Percentiles rank a stretch among this genome's conserved stretches.
Conservation (phyloP, 2,888 invertebrate genomes). For the Agriotes lineatus region DNA sequence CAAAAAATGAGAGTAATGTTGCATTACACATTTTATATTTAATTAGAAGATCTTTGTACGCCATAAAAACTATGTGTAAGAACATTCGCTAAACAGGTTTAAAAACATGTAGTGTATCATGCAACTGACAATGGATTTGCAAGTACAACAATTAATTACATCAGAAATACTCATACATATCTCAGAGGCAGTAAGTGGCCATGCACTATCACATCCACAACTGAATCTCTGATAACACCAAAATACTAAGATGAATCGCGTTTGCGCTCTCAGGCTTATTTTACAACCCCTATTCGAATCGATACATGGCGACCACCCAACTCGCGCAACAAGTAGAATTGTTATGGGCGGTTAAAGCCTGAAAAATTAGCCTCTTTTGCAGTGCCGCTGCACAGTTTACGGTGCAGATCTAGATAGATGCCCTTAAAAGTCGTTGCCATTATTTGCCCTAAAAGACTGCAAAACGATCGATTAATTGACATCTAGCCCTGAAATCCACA, state of each 20-base stretch:
- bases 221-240: slow-evolving; percentile 45
- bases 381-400: too few relatives aligned
- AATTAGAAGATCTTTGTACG: too few relatives aligned
- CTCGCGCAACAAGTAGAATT: slow-evolving; percentile 51
- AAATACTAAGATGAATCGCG: slow-evolving; percentile 47
- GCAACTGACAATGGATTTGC: slow-evolving; percentile 24
- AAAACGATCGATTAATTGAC: too few relatives aligned
- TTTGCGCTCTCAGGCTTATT: slow-evolving; percentile 52
- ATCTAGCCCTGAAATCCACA: too few relatives aligned
- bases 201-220: slow-evolving; percentile 41
- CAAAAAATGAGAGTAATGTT: too few relatives aligned
- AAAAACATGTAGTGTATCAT: background rate
- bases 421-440: too few relatives aligned
- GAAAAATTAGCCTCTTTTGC: slow-evolving; percentile 1
- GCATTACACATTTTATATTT: too few relatives aligned
- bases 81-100: background rate
- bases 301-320: slow-evolving; percentile 48
- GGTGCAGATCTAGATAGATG: too few relatives aligned
- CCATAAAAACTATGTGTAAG: too few relatives aligned
- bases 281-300: slow-evolving; percentile 50
- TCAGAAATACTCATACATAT: slow-evolving; percentile 30
- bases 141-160: slow-evolving; percentile 2
- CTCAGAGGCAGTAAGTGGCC: slow-evolving; percentile 6
- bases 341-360: background rate
- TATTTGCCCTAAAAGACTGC: too few relatives aligned